Percentiles rank a stretch among this genome's conserved stretches.
These are phyloP conservation scores for Mus spretus DNA, from an alignment of 2,797 vertebrate species.

Conservation along the genomic window DNA sequence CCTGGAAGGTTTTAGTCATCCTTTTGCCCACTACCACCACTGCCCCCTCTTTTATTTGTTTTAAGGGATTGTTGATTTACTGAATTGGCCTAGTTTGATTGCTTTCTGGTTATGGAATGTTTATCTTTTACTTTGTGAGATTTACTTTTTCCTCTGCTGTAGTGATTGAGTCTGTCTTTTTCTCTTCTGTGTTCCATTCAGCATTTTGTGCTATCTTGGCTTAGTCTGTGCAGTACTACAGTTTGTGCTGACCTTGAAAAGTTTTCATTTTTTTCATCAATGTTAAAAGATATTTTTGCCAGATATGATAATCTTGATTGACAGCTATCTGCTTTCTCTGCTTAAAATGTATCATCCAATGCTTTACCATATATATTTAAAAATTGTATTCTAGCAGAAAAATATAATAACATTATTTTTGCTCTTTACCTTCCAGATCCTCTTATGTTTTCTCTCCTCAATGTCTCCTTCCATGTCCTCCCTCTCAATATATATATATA, in stretches of 20 bases:
- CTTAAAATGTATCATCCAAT: not conserved
- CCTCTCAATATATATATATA: not conserved
- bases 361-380: not conserved
- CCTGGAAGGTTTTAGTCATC: not conserved
- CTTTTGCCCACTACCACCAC: no score
- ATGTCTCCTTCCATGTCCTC: no score
- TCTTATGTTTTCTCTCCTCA: not conserved
- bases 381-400: not conserved
- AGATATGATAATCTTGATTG: not conserved
- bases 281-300: not conserved
- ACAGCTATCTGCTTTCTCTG: not conserved
- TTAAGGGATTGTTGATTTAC: not conserved
- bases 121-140: not conserved
- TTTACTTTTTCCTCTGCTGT: not conserved
- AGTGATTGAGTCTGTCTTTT: not conserved
- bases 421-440: not conserved
- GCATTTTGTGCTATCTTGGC: not conserved
- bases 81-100: not conserved
- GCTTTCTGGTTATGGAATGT: not conserved
- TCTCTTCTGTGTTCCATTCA: not conserved
- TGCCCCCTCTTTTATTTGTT: not conserved
- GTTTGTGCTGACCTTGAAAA: not conserved
- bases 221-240: not conserved
- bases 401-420: not conserved
- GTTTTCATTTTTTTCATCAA: not conserved